These are phyloP conservation scores for Neodiprion virginianus DNA, from an alignment of 1,140 invertebrate species.

Conservation along the genomic window DNA sequence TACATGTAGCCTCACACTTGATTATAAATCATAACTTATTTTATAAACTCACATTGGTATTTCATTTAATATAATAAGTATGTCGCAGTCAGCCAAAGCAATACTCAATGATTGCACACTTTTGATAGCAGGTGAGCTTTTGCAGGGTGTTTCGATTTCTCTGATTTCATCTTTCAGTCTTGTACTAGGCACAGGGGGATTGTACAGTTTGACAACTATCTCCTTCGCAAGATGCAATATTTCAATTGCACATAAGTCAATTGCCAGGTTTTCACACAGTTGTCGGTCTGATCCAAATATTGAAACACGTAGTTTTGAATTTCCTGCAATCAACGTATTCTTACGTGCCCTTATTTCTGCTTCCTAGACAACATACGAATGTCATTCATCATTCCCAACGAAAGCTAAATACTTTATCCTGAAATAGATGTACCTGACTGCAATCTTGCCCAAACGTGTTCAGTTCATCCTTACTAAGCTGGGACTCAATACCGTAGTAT, in stretches of 20 bases:
- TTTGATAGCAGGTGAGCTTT: conserved; percentile 19
- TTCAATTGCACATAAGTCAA: conserved; percentile 30
- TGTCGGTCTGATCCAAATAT: conserved; percentile 36
- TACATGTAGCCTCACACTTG: not conserved
- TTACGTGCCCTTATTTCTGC: conserved; percentile 9
- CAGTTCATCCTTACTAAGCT: conserved; percentile 27
- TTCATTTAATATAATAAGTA: conserved; percentile 33
- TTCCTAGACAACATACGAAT: conserved; percentile 16
- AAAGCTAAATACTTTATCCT: not conserved
- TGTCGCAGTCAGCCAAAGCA: conserved; percentile 32
- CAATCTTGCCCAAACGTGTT: conserved; percentile 26
- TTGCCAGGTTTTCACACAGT: conserved; percentile 32
- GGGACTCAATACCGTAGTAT: conserved; percentile 30
- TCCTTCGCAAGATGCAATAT: conserved; percentile 27
- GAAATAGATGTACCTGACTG: not conserved
- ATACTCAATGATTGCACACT: conserved; percentile 27
- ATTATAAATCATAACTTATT: not conserved
- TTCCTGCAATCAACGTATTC: not conserved
- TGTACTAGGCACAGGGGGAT: conserved; percentile 32
- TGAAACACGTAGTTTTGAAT: conserved; percentile 21
- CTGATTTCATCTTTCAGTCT: conserved; percentile 27
- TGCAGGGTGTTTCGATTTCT: conserved; percentile 23
- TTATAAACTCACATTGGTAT: conserved; percentile 22
- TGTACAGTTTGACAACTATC: conserved; percentile 32
- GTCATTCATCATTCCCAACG: not conserved